Evolutionary conservation across 2,797 vertebrate genomes (phyloP).

Genomic region (Nothura maculosa): DNA sequence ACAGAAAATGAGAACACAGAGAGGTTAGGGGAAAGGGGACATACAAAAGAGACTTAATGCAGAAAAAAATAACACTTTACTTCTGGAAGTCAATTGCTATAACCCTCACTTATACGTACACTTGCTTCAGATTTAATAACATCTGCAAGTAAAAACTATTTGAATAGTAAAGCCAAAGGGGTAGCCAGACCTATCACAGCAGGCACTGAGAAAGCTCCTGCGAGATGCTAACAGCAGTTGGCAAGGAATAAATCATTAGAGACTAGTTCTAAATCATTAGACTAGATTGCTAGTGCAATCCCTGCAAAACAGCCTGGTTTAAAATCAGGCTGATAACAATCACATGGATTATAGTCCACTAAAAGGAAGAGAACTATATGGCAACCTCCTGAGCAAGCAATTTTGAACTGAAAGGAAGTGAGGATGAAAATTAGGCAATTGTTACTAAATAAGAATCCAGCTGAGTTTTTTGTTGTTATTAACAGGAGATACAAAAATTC

Average conservation of each 20-base stretch:
- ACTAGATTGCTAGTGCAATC: not conserved
- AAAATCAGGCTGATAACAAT: constrained; percentile 50
- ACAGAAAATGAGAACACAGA: not conserved
- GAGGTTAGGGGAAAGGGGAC: not conserved
- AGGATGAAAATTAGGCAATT: constrained; percentile 77
- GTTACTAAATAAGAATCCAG: constrained; percentile 78
- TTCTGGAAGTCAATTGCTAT: not conserved
- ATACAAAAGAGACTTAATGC: not conserved
- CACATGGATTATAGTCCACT: not conserved
- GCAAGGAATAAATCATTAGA: not conserved
- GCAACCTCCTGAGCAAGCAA: constrained; percentile 80
- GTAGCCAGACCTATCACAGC: not conserved
- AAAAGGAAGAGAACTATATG: constrained; percentile 33
- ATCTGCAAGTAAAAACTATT: not conserved
- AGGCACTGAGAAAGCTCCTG: not conserved
- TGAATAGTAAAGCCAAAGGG: not conserved
- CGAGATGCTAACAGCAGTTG: not conserved
- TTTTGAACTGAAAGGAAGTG: constrained; percentile 72
- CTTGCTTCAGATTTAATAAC: not conserved
- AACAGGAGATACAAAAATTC: constrained; percentile 62
- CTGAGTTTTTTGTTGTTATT: constrained; percentile 57
- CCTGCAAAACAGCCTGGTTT: not conserved
- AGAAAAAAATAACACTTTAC: not conserved
- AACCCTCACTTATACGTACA: not conserved
- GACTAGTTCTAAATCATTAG: too few species aligned